Evolutionary conservation across 2,113 vertebrate genomes (phyloP).

Genomic region (Chiloscyllium plagiosum): DNA sequence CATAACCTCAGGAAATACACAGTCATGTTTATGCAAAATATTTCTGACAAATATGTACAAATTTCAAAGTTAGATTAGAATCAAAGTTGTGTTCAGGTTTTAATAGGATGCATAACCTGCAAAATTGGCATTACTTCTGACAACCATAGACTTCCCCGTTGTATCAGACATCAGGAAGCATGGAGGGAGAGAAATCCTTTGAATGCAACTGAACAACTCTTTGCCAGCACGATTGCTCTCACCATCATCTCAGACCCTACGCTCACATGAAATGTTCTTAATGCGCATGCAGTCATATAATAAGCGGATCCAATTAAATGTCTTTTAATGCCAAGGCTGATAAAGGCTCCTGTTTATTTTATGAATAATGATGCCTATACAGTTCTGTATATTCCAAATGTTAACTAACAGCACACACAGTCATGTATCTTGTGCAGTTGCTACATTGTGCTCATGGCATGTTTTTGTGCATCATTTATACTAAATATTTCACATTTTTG

Average conservation of each 20-base stretch:
- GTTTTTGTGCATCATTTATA: background rate
- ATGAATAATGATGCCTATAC: background rate
- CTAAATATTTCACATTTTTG: background rate
- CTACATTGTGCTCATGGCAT: background rate
- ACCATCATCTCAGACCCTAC: background rate
- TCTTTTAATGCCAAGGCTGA: background rate
- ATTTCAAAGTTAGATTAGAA: background rate
- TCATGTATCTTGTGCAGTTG: background rate
- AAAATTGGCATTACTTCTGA: background rate
- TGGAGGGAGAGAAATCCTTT: background rate
- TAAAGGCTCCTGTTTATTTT: background rate
- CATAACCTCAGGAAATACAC: background rate
- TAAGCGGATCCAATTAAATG: background rate
- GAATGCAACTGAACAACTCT: background rate
- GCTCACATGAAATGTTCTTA: background rate
- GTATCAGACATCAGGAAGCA: background rate
- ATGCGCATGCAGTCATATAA: background rate
- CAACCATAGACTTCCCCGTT: background rate
- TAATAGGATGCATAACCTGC: background rate
- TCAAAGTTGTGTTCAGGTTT: background rate
- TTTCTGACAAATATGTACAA: background rate
- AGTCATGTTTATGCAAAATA: background rate
- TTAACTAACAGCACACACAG: background rate
- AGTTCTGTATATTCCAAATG: background rate
- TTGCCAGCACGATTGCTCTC: background rate